Evolutionary conservation across 37 sponge, comb jelly and placozoan species (phyloP), one percentile per base, ranked within the genome.

Genomic region (Corticium candelabrum): DNA sequence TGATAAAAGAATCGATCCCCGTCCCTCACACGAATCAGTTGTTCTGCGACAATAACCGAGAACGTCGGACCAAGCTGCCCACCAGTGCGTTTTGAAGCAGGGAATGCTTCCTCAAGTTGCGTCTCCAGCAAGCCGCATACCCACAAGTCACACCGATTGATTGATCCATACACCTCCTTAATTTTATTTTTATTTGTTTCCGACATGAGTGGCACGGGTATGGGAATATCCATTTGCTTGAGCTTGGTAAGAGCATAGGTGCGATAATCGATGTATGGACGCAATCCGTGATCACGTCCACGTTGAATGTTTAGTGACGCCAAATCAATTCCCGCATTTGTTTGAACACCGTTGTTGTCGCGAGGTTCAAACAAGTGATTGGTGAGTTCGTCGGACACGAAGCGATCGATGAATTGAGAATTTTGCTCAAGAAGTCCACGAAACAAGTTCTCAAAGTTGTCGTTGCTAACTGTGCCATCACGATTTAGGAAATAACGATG

Each of bases 261-360:
- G n/a, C n/a, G n/a, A n/a, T n/a, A n/a, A n/a, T n/a, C n/a, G n/a
- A n/a, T n/a, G n/a, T n/a, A n/a, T n/a, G n/a, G n/a, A n/a, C n/a
- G 62, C 11, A 50, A 21, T 34, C 96, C 96, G 76, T 91, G 90
- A 41, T 95, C 96, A 39, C 96, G 85, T 0, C 90, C 90, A 34
- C 96, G 77, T 56, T 95, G 93, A 30, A 95, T 86, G 75, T 90
- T 91, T n/a, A 91, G 83, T 4, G 93, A 76, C 4, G 90, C 90
- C 27, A 95, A 79, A 82, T 95, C 96, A 40, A 84, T 33, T 1
- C 83, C 89, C 40, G 68, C 0, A 3, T 33, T 36, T 29, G 35
- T 50, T 21, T 11, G 62, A 27, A 11, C 15, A 27, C 62, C 62
- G 15, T 40, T 27, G 2, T 31, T 5, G 4, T 4, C 39, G 1